phyloP scores from a whole-genome alignment of 2,888 invertebrate genomes.

The Sylvicola fuscatus region DNA sequence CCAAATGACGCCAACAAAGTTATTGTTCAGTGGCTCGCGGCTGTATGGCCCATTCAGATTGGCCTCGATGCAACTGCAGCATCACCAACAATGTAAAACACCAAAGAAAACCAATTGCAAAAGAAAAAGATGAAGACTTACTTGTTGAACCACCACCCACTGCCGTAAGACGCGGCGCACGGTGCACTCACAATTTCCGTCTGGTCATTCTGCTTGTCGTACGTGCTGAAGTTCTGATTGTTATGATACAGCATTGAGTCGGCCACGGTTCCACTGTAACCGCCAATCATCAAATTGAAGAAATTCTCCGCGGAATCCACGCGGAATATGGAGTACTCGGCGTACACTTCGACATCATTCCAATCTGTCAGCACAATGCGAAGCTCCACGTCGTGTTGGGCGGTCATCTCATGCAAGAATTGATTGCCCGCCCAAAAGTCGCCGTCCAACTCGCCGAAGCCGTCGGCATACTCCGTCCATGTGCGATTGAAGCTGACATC shows the following conservation, averaged over 20 bases:
- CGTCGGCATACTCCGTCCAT: slow-evolving; percentile 33
- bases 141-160: slow-evolving; percentile 41
- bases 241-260: slow-evolving; percentile 33
- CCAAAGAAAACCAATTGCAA: no score
- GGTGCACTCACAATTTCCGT: slow-evolving; percentile 29
- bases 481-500: slow-evolving; percentile 25
- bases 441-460: slow-evolving; percentile 30
- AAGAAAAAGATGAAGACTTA: slow-evolving; percentile 12
- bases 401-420: slow-evolving; percentile 27
- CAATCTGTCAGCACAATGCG: slow-evolving; percentile 31
- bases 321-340: slow-evolving; percentile 27
- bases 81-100: no score
- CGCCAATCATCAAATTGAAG: slow-evolving; percentile 27
- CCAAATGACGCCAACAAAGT: slow-evolving; percentile 34
- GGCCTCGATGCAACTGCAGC: slow-evolving; percentile 31
- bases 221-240: slow-evolving; percentile 24
- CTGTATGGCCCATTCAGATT: slow-evolving; percentile 34
- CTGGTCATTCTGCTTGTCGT: slow-evolving; percentile 26
- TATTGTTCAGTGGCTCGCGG: slow-evolving; percentile 22
- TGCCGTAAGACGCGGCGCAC: slow-evolving; percentile 31
- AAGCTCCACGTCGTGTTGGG: slow-evolving; percentile 23
- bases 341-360: slow-evolving; percentile 26
- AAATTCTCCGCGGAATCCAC: slow-evolving; percentile 24
- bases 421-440: slow-evolving; percentile 42
- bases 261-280: slow-evolving; percentile 28